A percentile compares a stretch with the other conserved stretches of the same genome.
phyloP scores from a whole-genome alignment of 2,797 vertebrate genomes.

The Denticeps clupeoides region DNA sequence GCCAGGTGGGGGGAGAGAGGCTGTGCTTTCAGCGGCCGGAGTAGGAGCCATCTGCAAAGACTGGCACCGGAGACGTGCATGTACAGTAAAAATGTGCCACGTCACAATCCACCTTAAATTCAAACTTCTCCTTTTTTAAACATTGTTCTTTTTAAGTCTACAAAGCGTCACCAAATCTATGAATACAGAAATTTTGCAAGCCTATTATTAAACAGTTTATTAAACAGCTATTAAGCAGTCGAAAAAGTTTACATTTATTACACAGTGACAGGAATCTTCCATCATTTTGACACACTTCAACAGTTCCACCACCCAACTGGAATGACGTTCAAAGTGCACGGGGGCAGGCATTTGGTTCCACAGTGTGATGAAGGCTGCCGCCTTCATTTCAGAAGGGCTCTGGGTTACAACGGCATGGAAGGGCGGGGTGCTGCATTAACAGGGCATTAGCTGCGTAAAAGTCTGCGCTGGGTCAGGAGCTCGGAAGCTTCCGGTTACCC shows the following conservation, averaged over 20 bases:
- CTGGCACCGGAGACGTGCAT: slow-evolving; percentile 43
- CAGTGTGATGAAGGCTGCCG: background rate
- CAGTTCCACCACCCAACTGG: background rate
- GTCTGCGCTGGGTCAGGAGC: background rate
- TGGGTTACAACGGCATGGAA: too few species aligned
- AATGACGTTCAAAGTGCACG: slow-evolving; percentile 1
- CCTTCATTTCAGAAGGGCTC: background rate
- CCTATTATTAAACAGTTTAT: too few species aligned
- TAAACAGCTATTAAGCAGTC: too few species aligned
- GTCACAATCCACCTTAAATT: background rate
- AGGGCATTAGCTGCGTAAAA: slow-evolving; percentile 6
- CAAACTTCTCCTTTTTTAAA: slow-evolving; percentile 27
- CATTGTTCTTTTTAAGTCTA: too few species aligned
- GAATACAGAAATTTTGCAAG: too few species aligned
- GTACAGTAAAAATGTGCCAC: slow-evolving; percentile 37
- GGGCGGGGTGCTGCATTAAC: background rate
- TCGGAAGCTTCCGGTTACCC: slow-evolving; percentile 1
- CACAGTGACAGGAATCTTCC: too few species aligned
- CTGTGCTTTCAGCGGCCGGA: slow-evolving; percentile 25
- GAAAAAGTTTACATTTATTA: too few species aligned
- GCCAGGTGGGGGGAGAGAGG: slow-evolving; percentile 41
- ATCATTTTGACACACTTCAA: too few species aligned
- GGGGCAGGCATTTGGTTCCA: background rate
- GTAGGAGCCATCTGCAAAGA: slow-evolving; percentile 51
- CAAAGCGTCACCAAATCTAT: too few species aligned